These are phyloP conservation scores for Excalfactoria chinensis DNA, from an alignment of 2,113 vertebrate species.

Conservation along the genomic window DNA sequence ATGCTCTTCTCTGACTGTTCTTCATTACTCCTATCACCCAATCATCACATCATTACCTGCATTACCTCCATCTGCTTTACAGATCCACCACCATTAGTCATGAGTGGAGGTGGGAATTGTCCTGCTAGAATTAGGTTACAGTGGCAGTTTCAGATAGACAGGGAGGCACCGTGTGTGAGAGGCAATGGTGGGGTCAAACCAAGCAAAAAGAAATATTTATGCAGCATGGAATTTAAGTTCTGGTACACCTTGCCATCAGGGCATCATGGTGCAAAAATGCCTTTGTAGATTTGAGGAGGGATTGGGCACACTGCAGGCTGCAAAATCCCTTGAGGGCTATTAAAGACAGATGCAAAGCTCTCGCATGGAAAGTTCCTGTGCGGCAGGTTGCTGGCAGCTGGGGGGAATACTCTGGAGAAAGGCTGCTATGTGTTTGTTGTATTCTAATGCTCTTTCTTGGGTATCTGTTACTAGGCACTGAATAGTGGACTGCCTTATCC, in stretches of 20 bases:
- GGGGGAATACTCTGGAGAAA: not conserved
- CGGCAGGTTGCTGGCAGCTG: not conserved
- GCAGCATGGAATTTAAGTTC: not conserved
- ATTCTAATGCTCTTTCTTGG: not conserved
- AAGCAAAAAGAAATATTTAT: not conserved
- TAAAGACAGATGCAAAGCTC: not conserved
- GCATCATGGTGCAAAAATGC: not conserved
- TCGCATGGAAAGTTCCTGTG: not conserved
- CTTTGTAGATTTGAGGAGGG: not conserved
- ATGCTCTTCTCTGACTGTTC: not conserved
- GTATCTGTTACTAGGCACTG: not conserved
- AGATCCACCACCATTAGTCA: not conserved
- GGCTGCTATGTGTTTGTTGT: not conserved
- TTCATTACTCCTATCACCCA: not conserved
- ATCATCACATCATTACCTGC: accelerated
- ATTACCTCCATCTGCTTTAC: not conserved
- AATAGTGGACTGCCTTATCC: not conserved
- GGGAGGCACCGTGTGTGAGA: not conserved
- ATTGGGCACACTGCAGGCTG: not conserved
- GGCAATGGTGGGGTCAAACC: not conserved
- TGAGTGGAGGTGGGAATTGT: not conserved
- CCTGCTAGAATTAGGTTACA: not conserved
- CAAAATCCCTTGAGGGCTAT: not conserved
- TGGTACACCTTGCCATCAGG: not conserved
- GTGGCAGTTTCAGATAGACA: not conserved